Conservation (phyloP, 2,888 invertebrate species). For the Netelia virgata region DNA sequence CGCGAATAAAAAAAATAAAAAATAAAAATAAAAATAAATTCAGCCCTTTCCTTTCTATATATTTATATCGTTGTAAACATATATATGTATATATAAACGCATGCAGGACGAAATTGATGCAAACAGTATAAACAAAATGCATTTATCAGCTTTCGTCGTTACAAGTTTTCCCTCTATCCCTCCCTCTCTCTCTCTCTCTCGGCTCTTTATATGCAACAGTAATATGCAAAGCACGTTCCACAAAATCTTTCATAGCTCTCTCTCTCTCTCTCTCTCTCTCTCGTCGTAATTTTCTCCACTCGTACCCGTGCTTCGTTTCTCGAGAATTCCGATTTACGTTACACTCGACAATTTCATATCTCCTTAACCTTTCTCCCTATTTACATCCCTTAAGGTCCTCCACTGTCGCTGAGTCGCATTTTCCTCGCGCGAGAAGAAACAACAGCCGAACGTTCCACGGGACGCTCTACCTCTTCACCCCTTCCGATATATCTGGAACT, state of each 20-base stretch:
- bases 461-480: background rate
- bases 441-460: conserved; percentile 45
- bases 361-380: conserved; percentile 40
- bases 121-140: conserved; percentile 30
- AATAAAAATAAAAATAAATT: conserved; percentile 14
- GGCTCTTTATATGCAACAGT: conserved; percentile 3
- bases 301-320: conserved; percentile 25
- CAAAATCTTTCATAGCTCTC: conserved; percentile 22
- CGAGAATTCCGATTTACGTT: conserved; percentile 31
- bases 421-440: conserved; percentile 23
- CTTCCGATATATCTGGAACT: conserved; percentile 53
- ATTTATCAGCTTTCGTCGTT: conserved; percentile 18
- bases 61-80: background rate
- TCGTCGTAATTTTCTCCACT: conserved; percentile 9
- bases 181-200: background rate
- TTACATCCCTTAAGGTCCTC: no score
- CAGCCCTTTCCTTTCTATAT: background rate
- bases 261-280: conserved; percentile 10
- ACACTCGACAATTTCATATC: conserved; percentile 59
- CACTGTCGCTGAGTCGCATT: background rate
- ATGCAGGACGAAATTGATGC: conserved; percentile 23
- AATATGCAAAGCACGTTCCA: conserved; percentile 14
- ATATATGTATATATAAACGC: background rate
- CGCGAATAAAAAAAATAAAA: background rate
- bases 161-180: conserved; percentile 6